phyloP scores from a whole-genome alignment of 2,113 vertebrate species.

The Puma concolor region DNA sequence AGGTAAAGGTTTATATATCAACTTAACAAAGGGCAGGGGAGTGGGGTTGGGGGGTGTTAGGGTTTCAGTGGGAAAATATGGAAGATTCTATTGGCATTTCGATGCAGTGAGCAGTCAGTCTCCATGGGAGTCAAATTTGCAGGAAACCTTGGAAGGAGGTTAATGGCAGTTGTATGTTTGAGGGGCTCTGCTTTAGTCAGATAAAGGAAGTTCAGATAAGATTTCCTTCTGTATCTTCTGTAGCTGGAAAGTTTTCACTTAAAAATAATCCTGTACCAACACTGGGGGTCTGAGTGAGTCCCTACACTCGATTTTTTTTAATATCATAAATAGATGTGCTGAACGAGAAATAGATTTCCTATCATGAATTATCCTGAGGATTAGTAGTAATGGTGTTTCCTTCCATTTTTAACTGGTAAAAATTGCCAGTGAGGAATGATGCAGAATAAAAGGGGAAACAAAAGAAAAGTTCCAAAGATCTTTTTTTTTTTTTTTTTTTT shows the following conservation, averaged over 20 bases:
- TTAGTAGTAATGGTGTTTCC: neutral
- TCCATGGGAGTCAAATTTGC: neutral
- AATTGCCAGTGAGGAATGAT: neutral
- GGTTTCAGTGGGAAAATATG: neutral
- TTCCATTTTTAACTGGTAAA: conserved; percentile 4
- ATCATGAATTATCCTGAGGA: neutral
- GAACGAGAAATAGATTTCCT: neutral
- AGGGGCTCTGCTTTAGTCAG: neutral
- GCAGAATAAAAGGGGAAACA: neutral
- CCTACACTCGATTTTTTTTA: neutral
- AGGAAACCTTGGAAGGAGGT: neutral
- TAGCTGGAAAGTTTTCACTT: conserved; percentile 14
- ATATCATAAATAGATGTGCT: conserved; percentile 7
- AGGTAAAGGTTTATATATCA: neutral
- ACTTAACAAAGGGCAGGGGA: neutral
- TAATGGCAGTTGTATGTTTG: neutral
- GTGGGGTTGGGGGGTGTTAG: neutral
- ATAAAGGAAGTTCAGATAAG: conserved; percentile 12
- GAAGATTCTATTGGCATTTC: neutral
- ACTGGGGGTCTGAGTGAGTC: neutral
- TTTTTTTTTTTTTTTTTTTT: too few relatives aligned
- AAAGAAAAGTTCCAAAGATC: neutral
- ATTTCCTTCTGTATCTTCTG: neutral
- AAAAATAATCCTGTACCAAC: neutral
- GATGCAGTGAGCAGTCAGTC: neutral